Evolutionary conservation across 2,113 vertebrate genomes (phyloP).

Genomic region (Charadrius vociferus): DNA sequence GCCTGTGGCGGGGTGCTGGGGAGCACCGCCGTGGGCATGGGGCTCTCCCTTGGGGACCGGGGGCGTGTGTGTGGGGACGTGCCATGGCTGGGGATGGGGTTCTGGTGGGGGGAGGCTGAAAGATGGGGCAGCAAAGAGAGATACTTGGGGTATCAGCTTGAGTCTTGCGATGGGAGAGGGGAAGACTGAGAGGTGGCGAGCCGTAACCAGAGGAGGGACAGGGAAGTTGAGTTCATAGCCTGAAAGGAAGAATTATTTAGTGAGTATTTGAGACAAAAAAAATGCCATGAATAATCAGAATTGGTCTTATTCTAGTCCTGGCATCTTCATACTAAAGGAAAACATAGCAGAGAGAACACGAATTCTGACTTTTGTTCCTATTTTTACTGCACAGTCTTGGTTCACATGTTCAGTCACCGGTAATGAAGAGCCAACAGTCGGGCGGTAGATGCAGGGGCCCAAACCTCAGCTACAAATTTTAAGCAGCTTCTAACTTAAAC

Average conservation of each 20-base stretch:
- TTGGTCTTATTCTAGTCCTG: neutral
- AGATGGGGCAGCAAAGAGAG: neutral
- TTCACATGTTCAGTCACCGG: neutral
- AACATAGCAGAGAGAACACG: neutral
- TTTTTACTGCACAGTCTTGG: neutral
- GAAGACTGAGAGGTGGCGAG: neutral
- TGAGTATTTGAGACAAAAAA: neutral
- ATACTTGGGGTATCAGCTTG: neutral
- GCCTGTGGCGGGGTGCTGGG: fast-evolving
- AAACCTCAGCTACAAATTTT: neutral
- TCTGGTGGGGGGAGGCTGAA: neutral
- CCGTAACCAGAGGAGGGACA: neutral
- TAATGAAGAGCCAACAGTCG: neutral
- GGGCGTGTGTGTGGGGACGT: neutral
- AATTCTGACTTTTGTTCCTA: neutral
- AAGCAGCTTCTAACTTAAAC: slow-evolving; percentile 33
- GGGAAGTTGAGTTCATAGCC: neutral
- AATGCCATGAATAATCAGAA: neutral
- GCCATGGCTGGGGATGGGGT: neutral
- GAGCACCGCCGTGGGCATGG: fast-evolving
- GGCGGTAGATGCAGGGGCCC: neutral
- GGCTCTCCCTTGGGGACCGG: fast-evolving
- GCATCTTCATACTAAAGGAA: neutral
- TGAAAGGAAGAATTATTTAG: neutral
- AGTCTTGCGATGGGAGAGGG: neutral